Percentiles rank a stretch among this genome's conserved stretches.
phyloP scores from a whole-genome alignment of 2,888 invertebrate species.

The Cataglyphis albicans region DNA sequence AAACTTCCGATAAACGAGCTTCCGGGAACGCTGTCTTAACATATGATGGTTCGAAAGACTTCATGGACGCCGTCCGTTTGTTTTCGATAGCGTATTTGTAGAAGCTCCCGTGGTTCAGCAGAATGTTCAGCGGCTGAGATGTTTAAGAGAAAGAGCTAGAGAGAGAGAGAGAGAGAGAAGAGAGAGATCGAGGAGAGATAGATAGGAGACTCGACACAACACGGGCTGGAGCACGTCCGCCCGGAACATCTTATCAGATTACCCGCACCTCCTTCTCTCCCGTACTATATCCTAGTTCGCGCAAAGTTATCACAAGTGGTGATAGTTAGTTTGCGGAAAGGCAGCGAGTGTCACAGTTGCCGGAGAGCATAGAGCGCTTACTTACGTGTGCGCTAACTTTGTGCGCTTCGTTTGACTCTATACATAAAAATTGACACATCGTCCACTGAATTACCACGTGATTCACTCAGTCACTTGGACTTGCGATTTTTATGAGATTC shows the following conservation, averaged over 20 bases:
- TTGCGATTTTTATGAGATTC: background rate
- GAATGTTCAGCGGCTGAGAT: slow-evolving; percentile 9
- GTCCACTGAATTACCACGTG: background rate
- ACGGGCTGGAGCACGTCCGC: slow-evolving; percentile 71
- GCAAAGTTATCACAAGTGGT: slow-evolving; percentile 75
- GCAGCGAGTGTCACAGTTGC: slow-evolving; percentile 70
- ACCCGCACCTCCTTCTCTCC: slow-evolving; percentile 63
- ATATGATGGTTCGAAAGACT: slow-evolving; percentile 11
- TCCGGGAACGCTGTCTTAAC: background rate
- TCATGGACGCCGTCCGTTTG: background rate
- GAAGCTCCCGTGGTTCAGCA: slow-evolving; percentile 25
- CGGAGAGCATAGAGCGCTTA: slow-evolving; percentile 55
- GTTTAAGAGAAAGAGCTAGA: slow-evolving; percentile 7
- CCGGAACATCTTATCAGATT: slow-evolving; percentile 80
- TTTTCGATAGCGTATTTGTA: slow-evolving; percentile 30
- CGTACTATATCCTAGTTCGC: slow-evolving; percentile 33
- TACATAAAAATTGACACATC: slow-evolving; percentile 50
- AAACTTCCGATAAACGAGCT: background rate
- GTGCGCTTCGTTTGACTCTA: slow-evolving; percentile 48
- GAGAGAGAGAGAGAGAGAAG: background rate
- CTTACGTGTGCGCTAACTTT: slow-evolving; percentile 60
- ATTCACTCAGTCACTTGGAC: slow-evolving; percentile 30
- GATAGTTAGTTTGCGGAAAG: slow-evolving; percentile 81
- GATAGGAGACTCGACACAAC: slow-evolving; percentile 69
- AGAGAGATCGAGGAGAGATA: background rate